A percentile compares a stretch with the other conserved stretches of the same genome.
These are phyloP conservation scores for Pavo muticus DNA, from an alignment of 2,113 vertebrate genomes.

Conservation along the genomic window DNA sequence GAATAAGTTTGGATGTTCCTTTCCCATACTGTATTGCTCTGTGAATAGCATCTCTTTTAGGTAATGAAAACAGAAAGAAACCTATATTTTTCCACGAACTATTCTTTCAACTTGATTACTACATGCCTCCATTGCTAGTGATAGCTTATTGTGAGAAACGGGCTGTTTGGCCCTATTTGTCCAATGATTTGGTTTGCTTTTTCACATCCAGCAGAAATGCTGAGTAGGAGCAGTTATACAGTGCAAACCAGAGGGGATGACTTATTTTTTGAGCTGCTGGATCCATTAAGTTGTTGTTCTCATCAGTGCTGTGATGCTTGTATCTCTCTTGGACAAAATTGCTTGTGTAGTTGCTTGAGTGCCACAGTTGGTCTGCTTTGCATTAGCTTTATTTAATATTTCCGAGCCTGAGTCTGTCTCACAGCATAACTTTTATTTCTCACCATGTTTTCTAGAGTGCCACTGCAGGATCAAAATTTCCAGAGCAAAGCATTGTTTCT, in stretches of 20 bases:
- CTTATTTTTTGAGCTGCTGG: neutral
- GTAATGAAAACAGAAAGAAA: neutral
- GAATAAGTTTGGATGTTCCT: neutral
- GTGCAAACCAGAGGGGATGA: neutral
- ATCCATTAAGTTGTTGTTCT: neutral
- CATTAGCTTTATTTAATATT: neutral
- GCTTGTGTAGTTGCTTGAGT: neutral
- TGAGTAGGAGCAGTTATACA: neutral
- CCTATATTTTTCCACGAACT: neutral
- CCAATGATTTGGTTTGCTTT: fast-evolving
- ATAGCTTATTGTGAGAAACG: neutral
- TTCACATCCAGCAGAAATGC: neutral
- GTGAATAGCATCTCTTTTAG: neutral
- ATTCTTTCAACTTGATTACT: neutral
- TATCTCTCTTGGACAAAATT: neutral
- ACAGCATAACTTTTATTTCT: neutral
- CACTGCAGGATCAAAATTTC: neutral
- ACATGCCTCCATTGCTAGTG: fast-evolving
- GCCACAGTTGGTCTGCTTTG: neutral
- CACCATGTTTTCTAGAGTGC: neutral
- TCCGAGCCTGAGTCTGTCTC: neutral
- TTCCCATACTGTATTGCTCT: neutral
- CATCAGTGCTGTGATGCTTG: neutral
- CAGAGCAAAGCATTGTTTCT: neutral
- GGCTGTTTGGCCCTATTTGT: neutral